Conservation (phyloP, 2,797 vertebrate genomes). For the Lepus townsendii region DNA sequence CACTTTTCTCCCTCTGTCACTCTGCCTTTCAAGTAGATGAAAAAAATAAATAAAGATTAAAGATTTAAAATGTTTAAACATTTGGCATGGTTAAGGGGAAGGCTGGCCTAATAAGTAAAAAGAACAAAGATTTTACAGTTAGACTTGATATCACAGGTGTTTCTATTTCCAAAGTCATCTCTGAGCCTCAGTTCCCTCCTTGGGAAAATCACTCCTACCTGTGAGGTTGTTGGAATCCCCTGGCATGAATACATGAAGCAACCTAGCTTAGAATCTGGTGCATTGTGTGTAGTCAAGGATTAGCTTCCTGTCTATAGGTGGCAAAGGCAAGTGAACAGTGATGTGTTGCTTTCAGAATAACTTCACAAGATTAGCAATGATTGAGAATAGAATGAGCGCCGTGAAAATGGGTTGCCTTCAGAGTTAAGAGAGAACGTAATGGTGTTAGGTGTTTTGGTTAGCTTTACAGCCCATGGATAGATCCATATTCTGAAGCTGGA, state of each 20-base stretch:
- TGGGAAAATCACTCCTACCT: slow-evolving; percentile 2
- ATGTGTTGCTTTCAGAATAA: not conserved
- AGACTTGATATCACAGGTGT: not conserved
- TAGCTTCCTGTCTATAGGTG: not conserved
- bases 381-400: not conserved
- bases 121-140: not conserved
- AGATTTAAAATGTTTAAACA: not conserved
- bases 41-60: not conserved
- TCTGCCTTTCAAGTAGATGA: too few species aligned
- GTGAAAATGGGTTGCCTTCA: slow-evolving; percentile 9
- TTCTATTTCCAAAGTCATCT: not conserved
- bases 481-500: not conserved
- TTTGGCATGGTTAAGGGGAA: not conserved
- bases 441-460: slow-evolving; percentile 7
- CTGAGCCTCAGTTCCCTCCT: not conserved
- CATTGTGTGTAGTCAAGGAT: not conserved
- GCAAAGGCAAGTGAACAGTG: not conserved
- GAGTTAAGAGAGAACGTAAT: slow-evolving; percentile 25
- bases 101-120: not conserved
- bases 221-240: not conserved
- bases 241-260: not conserved
- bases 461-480: not conserved
- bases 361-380: slow-evolving; percentile 13
- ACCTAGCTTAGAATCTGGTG: not conserved
- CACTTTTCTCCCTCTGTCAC: too few species aligned